Evolutionary conservation across 1,140 invertebrate genomes (phyloP), one percentile per base, ranked within the genome.

Genomic region (Galleria mellonella): DNA sequence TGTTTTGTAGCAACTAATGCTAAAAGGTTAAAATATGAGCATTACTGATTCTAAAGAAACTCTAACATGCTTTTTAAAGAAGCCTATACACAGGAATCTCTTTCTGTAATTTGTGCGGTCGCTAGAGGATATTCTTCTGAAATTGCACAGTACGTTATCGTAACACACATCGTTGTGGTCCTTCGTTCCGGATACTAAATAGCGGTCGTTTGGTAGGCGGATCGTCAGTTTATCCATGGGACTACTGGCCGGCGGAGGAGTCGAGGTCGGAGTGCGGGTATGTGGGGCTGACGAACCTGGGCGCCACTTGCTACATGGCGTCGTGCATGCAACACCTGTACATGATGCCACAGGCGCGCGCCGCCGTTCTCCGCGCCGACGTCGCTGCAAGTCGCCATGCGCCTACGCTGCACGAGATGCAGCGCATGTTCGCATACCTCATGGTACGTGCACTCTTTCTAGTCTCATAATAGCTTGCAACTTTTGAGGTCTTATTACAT

Each of bases 241-340:
- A 98, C 76, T 97, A 98, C 79, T 98, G 97, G 97, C 97, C 97
- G 0, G 94, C 96, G 50, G 97, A 98, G 66, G 96, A 98, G 75
- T 96, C 95, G 0, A 86, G 96, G 2, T 94, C 96, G 0, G 95
- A 97, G 62, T 97, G 96, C 81, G 97, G 96, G 4, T 98, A 97
- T 81, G 96, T 97, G 0, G 97, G 97, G 0, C 83, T 98, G 3
- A 97, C 96, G 0, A 98, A 98, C 83, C 85, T 98, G 4, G 97
- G 97, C 12, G 97, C 97, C 9, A 98, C 97, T 0, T 98, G 97
- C 75, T 98, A 98, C 75, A 97, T 98, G 95, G 97, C 97, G 2
- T 96, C 96, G 12, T 97, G 96, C 70, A 96, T 98, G 91, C 97
- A 98, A 74, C 97, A 98, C 83, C 77, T 98, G 17, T 98, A 96